These are phyloP conservation scores for Platorchestia sp. DNA, from an alignment of 1,140 invertebrate species.

Conservation along the genomic window DNA sequence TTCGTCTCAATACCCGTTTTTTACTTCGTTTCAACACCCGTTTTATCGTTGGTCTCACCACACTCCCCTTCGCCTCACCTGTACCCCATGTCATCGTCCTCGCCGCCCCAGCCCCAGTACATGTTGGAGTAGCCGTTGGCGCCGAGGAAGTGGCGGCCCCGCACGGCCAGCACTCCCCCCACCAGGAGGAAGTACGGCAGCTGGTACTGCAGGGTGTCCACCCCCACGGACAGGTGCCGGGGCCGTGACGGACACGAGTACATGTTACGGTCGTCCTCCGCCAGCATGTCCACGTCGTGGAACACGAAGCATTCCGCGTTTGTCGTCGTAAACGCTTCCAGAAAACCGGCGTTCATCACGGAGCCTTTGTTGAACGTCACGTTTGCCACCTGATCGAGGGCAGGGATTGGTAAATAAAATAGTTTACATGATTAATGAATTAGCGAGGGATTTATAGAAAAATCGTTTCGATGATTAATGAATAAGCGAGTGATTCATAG, in stretches of 20 bases:
- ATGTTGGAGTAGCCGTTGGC: conserved; percentile 81
- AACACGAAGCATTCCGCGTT: conserved; percentile 78
- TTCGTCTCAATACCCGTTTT: no score
- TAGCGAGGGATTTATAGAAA: no score
- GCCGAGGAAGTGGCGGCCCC: conserved; percentile 75
- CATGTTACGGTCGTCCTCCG: conserved; percentile 78
- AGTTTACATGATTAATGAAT: no score
- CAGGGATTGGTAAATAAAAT: background rate
- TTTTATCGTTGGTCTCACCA: no score
- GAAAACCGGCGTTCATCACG: conserved; percentile 79
- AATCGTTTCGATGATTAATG: no score
- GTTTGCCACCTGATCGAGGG: conserved; percentile 70
- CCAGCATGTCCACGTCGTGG: conserved; percentile 80
- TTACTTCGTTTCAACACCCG: no score
- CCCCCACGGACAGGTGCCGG: conserved; percentile 93
- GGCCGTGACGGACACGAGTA: conserved; percentile 82
- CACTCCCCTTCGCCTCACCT: conserved; percentile 69
- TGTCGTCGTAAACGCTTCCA: conserved; percentile 73
- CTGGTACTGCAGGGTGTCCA: conserved; percentile 91
- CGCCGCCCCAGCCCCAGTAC: conserved; percentile 81
- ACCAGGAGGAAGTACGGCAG: conserved; percentile 73
- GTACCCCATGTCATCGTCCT: conserved; percentile 79
- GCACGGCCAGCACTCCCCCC: conserved; percentile 77
- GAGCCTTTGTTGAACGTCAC: conserved; percentile 81
- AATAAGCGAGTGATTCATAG: no score